Evolutionary conservation across 37 sponge, comb jelly and placozoan genomes (phyloP).

Genomic region (Spongilla lacustris): DNA sequence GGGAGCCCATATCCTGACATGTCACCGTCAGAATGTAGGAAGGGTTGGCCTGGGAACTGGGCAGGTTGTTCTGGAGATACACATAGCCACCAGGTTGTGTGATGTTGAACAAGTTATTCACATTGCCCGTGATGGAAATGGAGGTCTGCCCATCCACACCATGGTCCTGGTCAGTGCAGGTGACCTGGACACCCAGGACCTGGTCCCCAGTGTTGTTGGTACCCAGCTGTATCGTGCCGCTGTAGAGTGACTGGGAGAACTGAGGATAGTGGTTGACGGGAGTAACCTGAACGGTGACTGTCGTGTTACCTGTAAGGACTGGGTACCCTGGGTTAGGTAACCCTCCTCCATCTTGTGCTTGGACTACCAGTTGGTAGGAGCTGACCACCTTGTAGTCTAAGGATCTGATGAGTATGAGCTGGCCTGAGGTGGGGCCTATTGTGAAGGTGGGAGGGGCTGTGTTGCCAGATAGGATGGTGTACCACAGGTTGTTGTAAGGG

Average conservation of each 20-base stretch:
- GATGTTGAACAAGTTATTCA: constrained; percentile 25
- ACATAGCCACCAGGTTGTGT: constrained; percentile 22
- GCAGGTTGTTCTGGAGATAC: background rate
- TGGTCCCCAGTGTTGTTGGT: constrained; percentile 17
- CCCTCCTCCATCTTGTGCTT: constrained; percentile 51
- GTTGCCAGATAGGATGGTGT: constrained; percentile 35
- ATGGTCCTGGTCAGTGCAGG: constrained; percentile 62
- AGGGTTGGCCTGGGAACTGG: constrained; percentile 28
- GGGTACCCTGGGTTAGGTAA: constrained; percentile 6
- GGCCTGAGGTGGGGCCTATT: constrained; percentile 40
- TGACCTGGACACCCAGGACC: background rate
- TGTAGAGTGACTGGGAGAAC: constrained; percentile 22
- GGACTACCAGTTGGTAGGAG: constrained; percentile 20
- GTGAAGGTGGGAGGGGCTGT: constrained; percentile 7
- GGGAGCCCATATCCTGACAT: constrained; percentile 43
- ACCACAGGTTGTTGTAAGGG: constrained; percentile 46
- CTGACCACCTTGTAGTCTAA: constrained; percentile 56
- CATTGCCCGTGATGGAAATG: constrained; percentile 17
- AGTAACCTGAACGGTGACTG: constrained; percentile 17
- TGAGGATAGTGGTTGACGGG: constrained; percentile 58
- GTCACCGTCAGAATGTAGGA: constrained; percentile 31
- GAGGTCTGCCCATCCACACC: constrained; percentile 42
- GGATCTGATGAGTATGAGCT: constrained; percentile 29
- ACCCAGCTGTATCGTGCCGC: constrained; percentile 26
- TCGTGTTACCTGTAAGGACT: constrained; percentile 30